Evolutionary conservation across 1,140 invertebrate genomes (phyloP).

Genomic region (Drosophila ogumai): DNA sequence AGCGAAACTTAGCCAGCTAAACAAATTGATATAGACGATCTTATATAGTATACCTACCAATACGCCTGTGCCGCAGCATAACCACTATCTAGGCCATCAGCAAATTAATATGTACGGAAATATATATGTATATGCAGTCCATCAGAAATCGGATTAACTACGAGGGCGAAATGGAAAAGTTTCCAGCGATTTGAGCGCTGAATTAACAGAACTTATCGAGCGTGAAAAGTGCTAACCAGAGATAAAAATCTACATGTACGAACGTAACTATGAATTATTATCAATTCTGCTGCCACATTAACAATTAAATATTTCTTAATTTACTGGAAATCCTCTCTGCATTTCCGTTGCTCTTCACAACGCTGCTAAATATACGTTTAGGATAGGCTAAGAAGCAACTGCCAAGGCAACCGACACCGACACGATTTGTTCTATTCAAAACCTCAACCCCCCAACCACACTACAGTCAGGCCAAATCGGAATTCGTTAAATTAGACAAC

Average conservation of each 20-base stretch:
- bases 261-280: slow-evolving; percentile 39
- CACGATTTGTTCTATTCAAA: slow-evolving; percentile 18
- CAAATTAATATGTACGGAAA: slow-evolving; percentile 59
- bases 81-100: slow-evolving; percentile 72
- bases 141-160: slow-evolving; percentile 43
- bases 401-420: slow-evolving; percentile 31
- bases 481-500: slow-evolving; percentile 41
- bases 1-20: slow-evolving; percentile 44
- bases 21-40: slow-evolving; percentile 48
- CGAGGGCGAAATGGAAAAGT: slow-evolving; percentile 37
- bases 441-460: neutral
- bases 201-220: slow-evolving; percentile 52
- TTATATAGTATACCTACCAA: slow-evolving; percentile 49
- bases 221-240: slow-evolving; percentile 43
- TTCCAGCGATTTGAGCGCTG: slow-evolving; percentile 50
- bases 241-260: slow-evolving; percentile 26
- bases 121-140: slow-evolving; percentile 31
- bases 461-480: slow-evolving; percentile 14
- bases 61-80: slow-evolving; percentile 62
- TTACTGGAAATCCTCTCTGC: slow-evolving; percentile 8
- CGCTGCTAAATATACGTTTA: slow-evolving; percentile 10
- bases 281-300: slow-evolving; percentile 60
- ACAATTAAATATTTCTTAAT: slow-evolving; percentile 43
- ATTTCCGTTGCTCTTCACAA: slow-evolving; percentile 19
- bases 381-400: slow-evolving; percentile 44